These are phyloP conservation scores for human (Homo sapiens) DNA, from an alignment of 2,113 vertebrate genomes.

Conservation along the genomic window DNA sequence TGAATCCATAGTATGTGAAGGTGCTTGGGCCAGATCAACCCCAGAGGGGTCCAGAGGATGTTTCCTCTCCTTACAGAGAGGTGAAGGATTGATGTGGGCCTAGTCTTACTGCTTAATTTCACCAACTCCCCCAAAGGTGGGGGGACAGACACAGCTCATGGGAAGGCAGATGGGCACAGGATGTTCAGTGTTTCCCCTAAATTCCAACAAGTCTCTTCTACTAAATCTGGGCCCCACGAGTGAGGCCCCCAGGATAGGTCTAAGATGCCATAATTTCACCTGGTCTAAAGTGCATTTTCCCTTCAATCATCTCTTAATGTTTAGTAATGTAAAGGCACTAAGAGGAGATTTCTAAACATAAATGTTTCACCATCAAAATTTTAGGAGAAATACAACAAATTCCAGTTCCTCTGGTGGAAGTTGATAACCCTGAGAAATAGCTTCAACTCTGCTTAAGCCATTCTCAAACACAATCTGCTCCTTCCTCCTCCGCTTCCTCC, in stretches of 20 bases:
- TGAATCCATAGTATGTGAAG: not conserved
- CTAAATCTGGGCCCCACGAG: not conserved
- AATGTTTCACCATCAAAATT: not conserved
- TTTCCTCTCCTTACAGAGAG: not conserved
- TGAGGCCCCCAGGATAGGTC: not conserved
- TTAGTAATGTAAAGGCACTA: not conserved
- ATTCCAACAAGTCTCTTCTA: not conserved
- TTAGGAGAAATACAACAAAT: not conserved
- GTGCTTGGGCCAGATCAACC: not conserved
- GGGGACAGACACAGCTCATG: not conserved
- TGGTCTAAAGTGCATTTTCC: not conserved
- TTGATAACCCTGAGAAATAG: not conserved
- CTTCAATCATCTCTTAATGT: not conserved
- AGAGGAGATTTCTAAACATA: not conserved
- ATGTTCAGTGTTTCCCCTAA: not conserved
- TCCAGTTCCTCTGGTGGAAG: not conserved
- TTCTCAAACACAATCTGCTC: not conserved
- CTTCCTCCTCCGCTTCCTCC: rapidly evolving
- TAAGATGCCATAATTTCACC: not conserved
- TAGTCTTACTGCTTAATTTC: not conserved
- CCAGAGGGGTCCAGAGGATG: not conserved
- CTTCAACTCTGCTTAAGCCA: not conserved
- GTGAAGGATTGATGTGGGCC: not conserved
- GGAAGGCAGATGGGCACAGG: not conserved
- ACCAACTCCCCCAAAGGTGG: not conserved